A percentile compares a stretch with the other conserved stretches of the same genome.
Conservation (phyloP, 2,797 vertebrate species). For the Intellagama lesueurii region DNA sequence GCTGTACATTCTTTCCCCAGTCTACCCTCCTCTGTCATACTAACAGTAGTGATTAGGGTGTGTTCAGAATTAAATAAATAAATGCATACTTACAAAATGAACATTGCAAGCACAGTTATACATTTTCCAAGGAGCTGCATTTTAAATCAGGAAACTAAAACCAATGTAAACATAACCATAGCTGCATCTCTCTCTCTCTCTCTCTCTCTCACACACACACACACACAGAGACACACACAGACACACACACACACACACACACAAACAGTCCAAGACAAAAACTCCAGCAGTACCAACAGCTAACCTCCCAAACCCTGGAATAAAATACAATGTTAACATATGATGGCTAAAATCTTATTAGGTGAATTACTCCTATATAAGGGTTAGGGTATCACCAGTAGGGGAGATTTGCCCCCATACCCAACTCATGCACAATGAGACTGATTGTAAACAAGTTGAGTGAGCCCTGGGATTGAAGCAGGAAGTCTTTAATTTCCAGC, state of each 20-base stretch:
- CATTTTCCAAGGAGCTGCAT: background rate
- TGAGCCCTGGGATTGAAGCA: no score
- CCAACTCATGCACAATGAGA: no score
- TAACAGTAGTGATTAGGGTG: background rate
- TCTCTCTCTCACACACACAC: no score
- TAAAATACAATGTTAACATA: no score
- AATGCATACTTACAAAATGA: background rate
- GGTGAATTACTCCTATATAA: no score
- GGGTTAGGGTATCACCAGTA: no score
- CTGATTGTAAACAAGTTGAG: no score
- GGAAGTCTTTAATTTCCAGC: no score
- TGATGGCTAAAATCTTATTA: no score
- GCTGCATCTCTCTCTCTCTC: no score
- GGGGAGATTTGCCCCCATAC: no score
- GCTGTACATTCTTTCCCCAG: background rate
- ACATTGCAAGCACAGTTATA: background rate
- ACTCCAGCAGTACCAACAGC: background rate
- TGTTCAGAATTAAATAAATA: background rate
- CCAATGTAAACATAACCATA: background rate
- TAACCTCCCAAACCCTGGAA: background rate
- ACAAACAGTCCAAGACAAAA: background rate
- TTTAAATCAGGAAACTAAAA: background rate
- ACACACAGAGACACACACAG: background rate
- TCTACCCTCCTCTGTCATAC: background rate
- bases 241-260: background rate